phyloP scores from a whole-genome alignment of 2,113 vertebrate genomes.

The Aegithalos caudatus region DNA sequence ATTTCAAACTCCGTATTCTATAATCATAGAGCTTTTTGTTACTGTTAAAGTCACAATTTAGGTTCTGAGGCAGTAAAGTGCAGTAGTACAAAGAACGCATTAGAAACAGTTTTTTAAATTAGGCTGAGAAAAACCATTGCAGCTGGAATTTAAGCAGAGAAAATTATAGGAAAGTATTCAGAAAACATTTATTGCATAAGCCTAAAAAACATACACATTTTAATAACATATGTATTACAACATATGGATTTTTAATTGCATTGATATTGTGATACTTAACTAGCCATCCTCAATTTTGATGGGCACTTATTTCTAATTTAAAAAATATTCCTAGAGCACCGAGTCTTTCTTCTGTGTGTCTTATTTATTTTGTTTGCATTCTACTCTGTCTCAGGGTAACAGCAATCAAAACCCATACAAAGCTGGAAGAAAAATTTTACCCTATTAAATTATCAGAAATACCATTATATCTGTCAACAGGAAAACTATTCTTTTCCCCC shows the following conservation, averaged over 20 bases:
- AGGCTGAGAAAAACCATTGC: slow-evolving; percentile 40
- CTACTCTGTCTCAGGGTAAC: neutral
- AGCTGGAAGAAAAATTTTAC: neutral
- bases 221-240: neutral
- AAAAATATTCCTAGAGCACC: neutral
- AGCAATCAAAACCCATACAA: neutral
- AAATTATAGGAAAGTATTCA: neutral
- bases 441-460: neutral
- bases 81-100: neutral
- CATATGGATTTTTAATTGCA: neutral
- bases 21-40: slow-evolving; percentile 23
- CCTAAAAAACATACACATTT: neutral
- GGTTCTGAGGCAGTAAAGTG: slow-evolving; percentile 3
- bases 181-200: neutral
- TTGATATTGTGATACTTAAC: neutral
- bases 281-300: neutral
- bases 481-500: neutral
- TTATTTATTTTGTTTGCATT: neutral
- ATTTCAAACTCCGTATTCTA: neutral
- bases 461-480: neutral
- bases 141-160: neutral
- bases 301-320: neutral
- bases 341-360: neutral
- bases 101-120: neutral
- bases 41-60: slow-evolving; percentile 14